phyloP scores from a whole-genome alignment of 2,113 vertebrate genomes.

The Diglossa brunneiventris region DNA sequence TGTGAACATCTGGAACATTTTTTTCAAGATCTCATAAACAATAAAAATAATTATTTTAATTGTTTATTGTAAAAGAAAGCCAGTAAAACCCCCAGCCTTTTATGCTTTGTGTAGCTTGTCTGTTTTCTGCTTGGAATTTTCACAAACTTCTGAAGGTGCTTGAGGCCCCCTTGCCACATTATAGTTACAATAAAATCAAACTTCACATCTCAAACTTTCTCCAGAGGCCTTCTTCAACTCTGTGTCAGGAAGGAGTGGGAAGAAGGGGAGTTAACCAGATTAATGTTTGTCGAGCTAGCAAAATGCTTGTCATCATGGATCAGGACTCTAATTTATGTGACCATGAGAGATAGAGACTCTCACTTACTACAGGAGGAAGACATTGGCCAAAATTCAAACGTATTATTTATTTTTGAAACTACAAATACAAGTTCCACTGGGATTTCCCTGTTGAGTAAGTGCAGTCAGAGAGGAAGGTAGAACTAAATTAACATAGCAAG shows the following conservation, averaged over 20 bases:
- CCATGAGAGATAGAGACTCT: constrained; percentile 36
- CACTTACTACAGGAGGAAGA: constrained; percentile 22
- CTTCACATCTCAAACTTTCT: constrained; percentile 2
- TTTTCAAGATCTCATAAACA: not conserved
- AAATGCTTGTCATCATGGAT: constrained; percentile 36
- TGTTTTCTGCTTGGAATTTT: not conserved
- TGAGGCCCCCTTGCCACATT: not conserved
- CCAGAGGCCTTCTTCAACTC: not conserved
- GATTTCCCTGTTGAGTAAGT: constrained; percentile 22
- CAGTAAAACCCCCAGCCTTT: not conserved
- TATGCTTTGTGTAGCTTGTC: not conserved
- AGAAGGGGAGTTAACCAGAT: constrained; percentile 54
- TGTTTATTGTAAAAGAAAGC: not conserved
- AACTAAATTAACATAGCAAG: not conserved
- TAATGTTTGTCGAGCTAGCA: constrained; percentile 50
- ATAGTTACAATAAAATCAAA: not conserved
- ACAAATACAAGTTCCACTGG: not conserved
- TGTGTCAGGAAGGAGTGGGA: constrained; percentile 52
- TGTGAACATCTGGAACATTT: not conserved
- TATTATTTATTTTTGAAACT: constrained; percentile 50
- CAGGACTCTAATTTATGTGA: constrained; percentile 52
- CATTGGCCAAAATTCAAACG: constrained; percentile 44
- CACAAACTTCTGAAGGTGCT: not conserved
- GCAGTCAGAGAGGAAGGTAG: not conserved
- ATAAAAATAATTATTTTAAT: not conserved